Percentiles rank a stretch among this genome's conserved stretches.
These are phyloP conservation scores for Elymnias hypermnestra DNA, from an alignment of 1,140 invertebrate species.

Conservation along the genomic window DNA sequence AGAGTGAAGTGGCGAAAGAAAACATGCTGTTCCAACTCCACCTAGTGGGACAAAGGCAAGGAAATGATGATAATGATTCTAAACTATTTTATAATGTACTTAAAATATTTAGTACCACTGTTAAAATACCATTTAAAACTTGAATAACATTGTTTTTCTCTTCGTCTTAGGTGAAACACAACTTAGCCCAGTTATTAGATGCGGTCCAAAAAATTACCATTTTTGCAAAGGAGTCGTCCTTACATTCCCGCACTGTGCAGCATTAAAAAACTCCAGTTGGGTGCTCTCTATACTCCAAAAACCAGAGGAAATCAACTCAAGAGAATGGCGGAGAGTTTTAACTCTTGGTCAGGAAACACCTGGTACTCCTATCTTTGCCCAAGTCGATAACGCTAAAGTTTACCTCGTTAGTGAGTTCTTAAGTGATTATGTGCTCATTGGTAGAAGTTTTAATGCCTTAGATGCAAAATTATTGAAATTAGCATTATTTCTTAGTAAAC, in stretches of 20 bases:
- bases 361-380: slow-evolving; percentile 94
- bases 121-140: too few relatives aligned
- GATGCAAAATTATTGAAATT: slow-evolving; percentile 87
- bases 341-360: slow-evolving; percentile 96
- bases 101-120: too few relatives aligned
- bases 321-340: slow-evolving; percentile 85
- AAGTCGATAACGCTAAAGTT: slow-evolving; percentile 90
- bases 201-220: slow-evolving; percentile 85
- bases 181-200: slow-evolving; percentile 92
- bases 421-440: slow-evolving; percentile 91
- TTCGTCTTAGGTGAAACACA: slow-evolving; percentile 80
- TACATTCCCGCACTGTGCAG: slow-evolving; percentile 93
- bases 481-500: slow-evolving; percentile 87
- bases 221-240: slow-evolving; percentile 93
- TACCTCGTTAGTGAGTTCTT: slow-evolving; percentile 93
- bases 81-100: too few relatives aligned
- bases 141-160: too few relatives aligned
- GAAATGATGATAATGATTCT: too few relatives aligned
- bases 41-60: too few relatives aligned
- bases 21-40: too few relatives aligned
- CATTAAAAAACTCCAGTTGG: slow-evolving; percentile 85
- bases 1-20: too few relatives aligned
- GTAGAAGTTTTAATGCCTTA: slow-evolving; percentile 81
- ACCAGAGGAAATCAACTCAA: slow-evolving; percentile 75
- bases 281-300: slow-evolving; percentile 85